Evolutionary conservation across 2,888 invertebrate species (phyloP), one percentile per base, ranked within the genome.

Genomic region (Drosophila pseudotakahashii): DNA sequence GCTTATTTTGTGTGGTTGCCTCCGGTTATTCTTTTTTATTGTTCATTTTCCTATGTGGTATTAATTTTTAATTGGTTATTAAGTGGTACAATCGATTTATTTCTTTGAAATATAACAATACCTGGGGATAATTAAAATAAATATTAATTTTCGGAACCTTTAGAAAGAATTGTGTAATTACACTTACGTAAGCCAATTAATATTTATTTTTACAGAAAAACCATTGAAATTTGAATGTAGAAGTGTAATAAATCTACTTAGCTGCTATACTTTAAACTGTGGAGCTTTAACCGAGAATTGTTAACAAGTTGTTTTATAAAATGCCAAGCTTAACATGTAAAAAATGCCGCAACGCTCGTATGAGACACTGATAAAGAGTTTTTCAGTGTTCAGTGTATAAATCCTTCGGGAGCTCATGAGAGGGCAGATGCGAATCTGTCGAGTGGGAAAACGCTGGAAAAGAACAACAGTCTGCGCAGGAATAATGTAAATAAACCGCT

Each of bases 221-320:
- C 26, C 26, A 26, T 26, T 26, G 6, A 26, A 26, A 6, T 6
- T 5, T 5, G 6, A 26, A 26, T 2, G 2, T 26, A 2, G 5
- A 19, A 19, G 2, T 19, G 6, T 26, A 2, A 26, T 6, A 6
- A 34, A 10, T 11, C 34, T 34, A 23, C 7, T 10, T 16, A 30
- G 6, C 14, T 11, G 13, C 26, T 37, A 0, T 41, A 5, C 30
- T 19, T 19, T 0, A 6, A 14, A 13, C 11, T 32, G 7, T 37
- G n/a, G n/a, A 11, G 39, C 30, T 19, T 41, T 39, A 23, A 16
- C 42, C 34, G 55, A 32, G 30, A 42, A 41, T 42, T 41, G 59
- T 59, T 34, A 42, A 48, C 48, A 41, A 62, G 39, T 47, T 37
- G 47, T 62, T 62, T 34, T 34, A 44, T 60, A 61, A 62, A 34